Base-by-base conservation (phyloP, 2,888 invertebrate species). In the Chrysodeixis includens region DNA sequence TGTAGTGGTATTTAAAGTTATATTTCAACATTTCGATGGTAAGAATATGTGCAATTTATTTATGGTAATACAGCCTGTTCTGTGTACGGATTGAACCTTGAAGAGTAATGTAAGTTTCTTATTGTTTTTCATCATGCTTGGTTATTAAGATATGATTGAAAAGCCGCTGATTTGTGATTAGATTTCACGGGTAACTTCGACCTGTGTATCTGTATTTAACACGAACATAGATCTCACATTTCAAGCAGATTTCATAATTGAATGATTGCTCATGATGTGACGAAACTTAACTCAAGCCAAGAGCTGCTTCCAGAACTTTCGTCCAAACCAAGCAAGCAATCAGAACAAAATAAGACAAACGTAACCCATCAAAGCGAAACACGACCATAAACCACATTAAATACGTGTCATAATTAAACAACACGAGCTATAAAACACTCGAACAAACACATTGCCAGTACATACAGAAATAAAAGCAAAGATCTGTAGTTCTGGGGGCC, bases 391-490 rank as follows among this genome's bases (percentile, higher is more conserved):
- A 66, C 59, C 56, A 62, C 46, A 72, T 62, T 55, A 74, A 77
- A 77, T 73, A 81, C 66, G 66, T 83, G 78, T 81, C 79, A 82
- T 78, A 80, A 79, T 71, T 75, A 72, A 80, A 71, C 71, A 79
- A 83, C 84, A 86, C 78, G 76, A 56, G 62, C 61, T 62, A 76
- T 81, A 79, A 81, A 81, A 51, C 74, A 74, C 82, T 79, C 77
- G 69, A 85, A 81, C 83, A 86, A 86, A 86, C 90, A 91, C 88
- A 89, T 91, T 90, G 89, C 85, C 78, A 81, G 74, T 72, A 71
- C 85, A 86, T 86, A 86, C 85, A 86, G 89, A 90, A 92, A 90
- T 90, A 91, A 92, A 89, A 87, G 83, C 83, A 88, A 67, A 40
- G 54, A 69, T 61, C 18, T 57, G 51, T 55, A 30, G 26, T 26